Evolutionary conservation across 1,140 invertebrate genomes (phyloP).

Genomic region (Liolophura sinensis): DNA sequence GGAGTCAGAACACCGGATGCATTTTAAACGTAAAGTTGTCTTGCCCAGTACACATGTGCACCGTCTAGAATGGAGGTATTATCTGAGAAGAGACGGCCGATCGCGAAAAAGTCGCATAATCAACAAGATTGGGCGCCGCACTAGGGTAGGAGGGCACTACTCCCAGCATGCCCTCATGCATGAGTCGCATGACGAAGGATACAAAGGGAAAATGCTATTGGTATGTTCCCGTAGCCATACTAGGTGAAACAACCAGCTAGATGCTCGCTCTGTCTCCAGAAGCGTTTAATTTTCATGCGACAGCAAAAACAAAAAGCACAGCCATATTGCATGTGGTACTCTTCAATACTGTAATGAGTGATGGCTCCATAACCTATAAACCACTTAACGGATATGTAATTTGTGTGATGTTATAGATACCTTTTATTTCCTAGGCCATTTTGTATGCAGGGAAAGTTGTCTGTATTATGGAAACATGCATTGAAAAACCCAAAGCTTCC

Average conservation of each 20-base stretch:
- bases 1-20: slow-evolving; percentile 74
- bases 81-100: slow-evolving; percentile 50
- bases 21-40: slow-evolving; percentile 89
- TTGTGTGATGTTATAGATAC: background rate
- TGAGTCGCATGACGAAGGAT: slow-evolving; percentile 48
- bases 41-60: slow-evolving; percentile 76
- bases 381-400: too few species aligned
- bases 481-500: too few species aligned
- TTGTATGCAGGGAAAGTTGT: background rate
- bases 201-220: slow-evolving; percentile 56
- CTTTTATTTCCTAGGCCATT: background rate
- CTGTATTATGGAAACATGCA: background rate
- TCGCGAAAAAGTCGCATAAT: slow-evolving; percentile 34
- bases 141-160: slow-evolving; percentile 50
- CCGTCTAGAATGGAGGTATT: slow-evolving; percentile 91
- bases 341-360: too few species aligned
- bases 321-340: too few species aligned
- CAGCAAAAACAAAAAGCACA: background rate
- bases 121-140: slow-evolving; percentile 44
- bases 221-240: slow-evolving; percentile 37
- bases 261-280: background rate
- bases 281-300: background rate
- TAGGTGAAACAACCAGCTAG: background rate
- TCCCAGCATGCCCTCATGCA: slow-evolving; percentile 43
- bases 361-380: too few species aligned